Evolutionary conservation across 2,888 invertebrate genomes (phyloP).

Genomic region (Drosophila nigricruria): DNA sequence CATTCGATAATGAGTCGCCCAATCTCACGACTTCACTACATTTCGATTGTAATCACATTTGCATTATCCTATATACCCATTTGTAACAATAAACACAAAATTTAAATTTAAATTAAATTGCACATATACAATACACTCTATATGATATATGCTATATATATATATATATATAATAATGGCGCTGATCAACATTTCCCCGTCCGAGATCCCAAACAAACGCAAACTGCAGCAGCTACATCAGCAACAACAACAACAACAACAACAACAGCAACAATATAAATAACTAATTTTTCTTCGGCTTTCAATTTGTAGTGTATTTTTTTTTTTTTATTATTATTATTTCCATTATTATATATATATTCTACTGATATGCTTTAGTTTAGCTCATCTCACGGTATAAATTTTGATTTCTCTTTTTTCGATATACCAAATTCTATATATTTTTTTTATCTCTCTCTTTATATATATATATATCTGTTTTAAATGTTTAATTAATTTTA

Average conservation of each 20-base stretch:
- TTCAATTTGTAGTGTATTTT: constrained; percentile 52
- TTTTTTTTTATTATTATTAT: constrained; percentile 8
- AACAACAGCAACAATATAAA: constrained; percentile 17
- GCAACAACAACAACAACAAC: constrained; percentile 2
- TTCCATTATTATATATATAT: constrained; percentile 11
- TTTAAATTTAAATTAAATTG: constrained; percentile 35
- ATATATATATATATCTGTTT: constrained; percentile 29
- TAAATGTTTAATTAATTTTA: constrained; percentile 63
- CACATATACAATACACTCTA: constrained; percentile 19
- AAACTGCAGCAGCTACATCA: constrained; percentile 15
- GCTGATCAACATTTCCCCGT: constrained; percentile 14
- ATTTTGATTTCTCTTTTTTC: constrained; percentile 7
- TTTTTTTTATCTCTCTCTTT: constrained; percentile 3
- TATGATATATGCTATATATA: constrained; percentile 4
- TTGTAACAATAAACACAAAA: constrained; percentile 49
- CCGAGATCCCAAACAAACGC: not conserved
- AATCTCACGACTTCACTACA: constrained; percentile 12
- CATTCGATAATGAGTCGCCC: constrained; percentile 17
- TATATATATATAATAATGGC: constrained; percentile 12
- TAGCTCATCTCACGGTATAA: constrained; percentile 19
- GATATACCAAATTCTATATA: constrained; percentile 9
- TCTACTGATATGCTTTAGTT: constrained; percentile 20
- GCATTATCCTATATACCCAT: constrained; percentile 42
- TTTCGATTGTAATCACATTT: constrained; percentile 51
- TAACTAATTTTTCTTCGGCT: constrained; percentile 36